Conservation (phyloP, 2,888 invertebrate genomes). For the Autographa pulchrina region DNA sequence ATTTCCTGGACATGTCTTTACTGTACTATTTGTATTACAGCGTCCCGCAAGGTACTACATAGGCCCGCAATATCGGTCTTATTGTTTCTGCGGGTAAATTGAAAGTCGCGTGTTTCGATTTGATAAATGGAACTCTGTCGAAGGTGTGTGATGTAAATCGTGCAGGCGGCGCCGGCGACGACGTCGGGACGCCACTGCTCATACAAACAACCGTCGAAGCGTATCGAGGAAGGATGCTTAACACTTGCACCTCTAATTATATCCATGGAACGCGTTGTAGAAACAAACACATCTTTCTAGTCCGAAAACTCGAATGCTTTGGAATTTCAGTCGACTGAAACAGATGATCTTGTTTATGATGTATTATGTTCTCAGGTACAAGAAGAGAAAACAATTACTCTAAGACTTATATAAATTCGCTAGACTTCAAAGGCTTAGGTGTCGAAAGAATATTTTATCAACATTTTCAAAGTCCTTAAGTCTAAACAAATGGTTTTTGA, state of each 20-base stretch:
- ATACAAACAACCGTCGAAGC: slow-evolving; percentile 82
- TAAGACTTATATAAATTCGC: slow-evolving; percentile 11
- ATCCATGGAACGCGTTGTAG: slow-evolving; percentile 78
- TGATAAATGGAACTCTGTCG: slow-evolving; percentile 66
- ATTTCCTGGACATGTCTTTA: slow-evolving; percentile 83
- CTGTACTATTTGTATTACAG: slow-evolving; percentile 50
- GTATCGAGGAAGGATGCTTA: slow-evolving; percentile 86
- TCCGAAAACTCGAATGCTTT: slow-evolving; percentile 52
- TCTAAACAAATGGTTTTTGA: slow-evolving; percentile 38
- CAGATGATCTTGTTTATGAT: slow-evolving; percentile 53
- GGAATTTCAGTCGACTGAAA: slow-evolving; percentile 45
- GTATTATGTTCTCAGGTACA: slow-evolving; percentile 38
- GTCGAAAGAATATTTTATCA: neutral
- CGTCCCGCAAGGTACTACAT: slow-evolving; percentile 19
- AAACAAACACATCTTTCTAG: slow-evolving; percentile 80
- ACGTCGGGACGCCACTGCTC: slow-evolving; percentile 82
- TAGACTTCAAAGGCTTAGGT: slow-evolving; percentile 2
- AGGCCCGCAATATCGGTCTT: slow-evolving; percentile 55
- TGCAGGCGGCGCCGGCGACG: slow-evolving; percentile 86
- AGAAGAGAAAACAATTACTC: slow-evolving; percentile 14
- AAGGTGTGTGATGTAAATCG: slow-evolving; percentile 73
- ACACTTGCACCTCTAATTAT: slow-evolving; percentile 87
- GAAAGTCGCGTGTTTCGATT: slow-evolving; percentile 49
- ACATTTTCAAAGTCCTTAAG: slow-evolving; percentile 32
- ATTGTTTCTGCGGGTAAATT: slow-evolving; percentile 44